Conservation (phyloP, 1,140 invertebrate genomes). For the Zaprionus vittiger region DNA sequence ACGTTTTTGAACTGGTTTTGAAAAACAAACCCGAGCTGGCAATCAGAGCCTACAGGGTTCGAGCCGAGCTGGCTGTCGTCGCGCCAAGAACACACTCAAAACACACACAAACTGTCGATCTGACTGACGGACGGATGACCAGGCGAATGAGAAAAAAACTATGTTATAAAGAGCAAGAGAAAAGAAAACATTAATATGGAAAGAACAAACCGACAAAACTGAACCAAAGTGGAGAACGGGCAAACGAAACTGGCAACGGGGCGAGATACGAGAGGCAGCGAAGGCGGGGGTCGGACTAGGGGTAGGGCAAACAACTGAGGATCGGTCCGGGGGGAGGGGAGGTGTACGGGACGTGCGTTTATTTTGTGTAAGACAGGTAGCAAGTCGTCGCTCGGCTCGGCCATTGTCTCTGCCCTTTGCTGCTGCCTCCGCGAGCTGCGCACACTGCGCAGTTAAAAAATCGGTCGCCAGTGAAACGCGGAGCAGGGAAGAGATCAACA, state of each 20-base stretch:
- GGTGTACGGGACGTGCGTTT: conserved; percentile 63
- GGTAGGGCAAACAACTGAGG: too few relatives aligned
- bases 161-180: conserved; percentile 70
- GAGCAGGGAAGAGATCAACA: conserved; percentile 70
- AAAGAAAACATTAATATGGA: conserved; percentile 60
- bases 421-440: conserved; percentile 48
- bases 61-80: conserved; percentile 49
- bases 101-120: conserved; percentile 11
- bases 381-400: conserved; percentile 56
- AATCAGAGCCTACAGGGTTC: conserved; percentile 77
- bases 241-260: conserved; percentile 41
- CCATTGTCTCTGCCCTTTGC: conserved; percentile 50
- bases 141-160: conserved; percentile 48
- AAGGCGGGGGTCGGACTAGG: background rate
- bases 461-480: conserved; percentile 49
- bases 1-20: conserved; percentile 41
- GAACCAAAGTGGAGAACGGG: conserved; percentile 7
- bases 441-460: conserved; percentile 65
- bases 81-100: conserved; percentile 47
- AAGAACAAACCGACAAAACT: conserved; percentile 52
- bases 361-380: conserved; percentile 82
- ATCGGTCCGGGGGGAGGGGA: background rate
- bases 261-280: background rate
- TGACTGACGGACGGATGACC: conserved; percentile 11
- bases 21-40: conserved; percentile 67